phyloP scores from a whole-genome alignment of 2,888 invertebrate genomes.

The Caradrina clavipalpis region DNA sequence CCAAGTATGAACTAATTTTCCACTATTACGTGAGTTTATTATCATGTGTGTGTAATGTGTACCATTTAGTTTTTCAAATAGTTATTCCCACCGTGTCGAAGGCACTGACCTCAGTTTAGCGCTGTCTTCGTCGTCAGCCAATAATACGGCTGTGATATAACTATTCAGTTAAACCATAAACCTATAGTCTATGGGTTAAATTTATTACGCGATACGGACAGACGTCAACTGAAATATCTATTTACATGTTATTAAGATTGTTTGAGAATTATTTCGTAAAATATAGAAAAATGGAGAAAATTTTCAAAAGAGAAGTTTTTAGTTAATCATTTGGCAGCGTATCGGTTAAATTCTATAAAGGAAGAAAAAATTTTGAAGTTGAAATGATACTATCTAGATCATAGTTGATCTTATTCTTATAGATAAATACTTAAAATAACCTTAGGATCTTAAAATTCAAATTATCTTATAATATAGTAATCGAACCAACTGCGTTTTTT shows the following conservation, averaged over 20 bases:
- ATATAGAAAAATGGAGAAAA: neutral
- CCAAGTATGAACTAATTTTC: neutral
- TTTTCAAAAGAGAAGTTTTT: neutral
- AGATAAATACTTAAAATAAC: constrained; percentile 2
- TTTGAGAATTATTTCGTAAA: neutral
- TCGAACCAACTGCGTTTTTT: constrained; percentile 17
- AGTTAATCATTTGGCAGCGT: constrained; percentile 1
- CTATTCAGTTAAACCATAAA: constrained; percentile 42
- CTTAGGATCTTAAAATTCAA: neutral
- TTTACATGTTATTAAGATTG: constrained; percentile 38
- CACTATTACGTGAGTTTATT: neutral
- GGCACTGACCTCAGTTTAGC: constrained; percentile 88
- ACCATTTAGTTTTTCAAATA: constrained; percentile 51
- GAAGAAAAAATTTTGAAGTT: neutral
- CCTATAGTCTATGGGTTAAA: constrained; percentile 37
- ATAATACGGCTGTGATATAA: constrained; percentile 23
- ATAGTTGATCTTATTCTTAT: constrained; percentile 1
- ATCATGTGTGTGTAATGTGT: neutral
- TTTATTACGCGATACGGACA: constrained; percentile 68
- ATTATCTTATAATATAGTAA: neutral
- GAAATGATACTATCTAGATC: constrained; percentile 20
- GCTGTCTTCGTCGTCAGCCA: constrained; percentile 80
- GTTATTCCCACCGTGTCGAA: constrained; percentile 74
- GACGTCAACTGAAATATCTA: constrained; percentile 85
- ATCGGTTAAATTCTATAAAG: constrained; percentile 7